Percentiles rank a stretch among this genome's conserved stretches.
phyloP scores from a whole-genome alignment of 2,888 invertebrate species.

The Chloroclystis v-ata region DNA sequence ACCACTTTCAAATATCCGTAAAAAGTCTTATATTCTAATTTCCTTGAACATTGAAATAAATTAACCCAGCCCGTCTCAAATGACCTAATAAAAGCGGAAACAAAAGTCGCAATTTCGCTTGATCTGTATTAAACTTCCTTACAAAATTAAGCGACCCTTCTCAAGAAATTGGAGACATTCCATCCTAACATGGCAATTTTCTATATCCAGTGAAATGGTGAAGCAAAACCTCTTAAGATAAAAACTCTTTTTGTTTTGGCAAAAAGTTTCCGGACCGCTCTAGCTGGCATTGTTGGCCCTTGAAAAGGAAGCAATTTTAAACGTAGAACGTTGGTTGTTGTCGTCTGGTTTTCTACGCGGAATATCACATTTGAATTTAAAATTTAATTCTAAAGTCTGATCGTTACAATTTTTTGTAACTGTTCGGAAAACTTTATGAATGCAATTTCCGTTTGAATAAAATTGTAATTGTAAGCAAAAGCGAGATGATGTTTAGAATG shows the following conservation, averaged over 20 bases:
- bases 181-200: constrained; percentile 5
- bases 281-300: constrained; percentile 35
- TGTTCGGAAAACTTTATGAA: too few species aligned
- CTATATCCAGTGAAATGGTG: constrained; percentile 1
- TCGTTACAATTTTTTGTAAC: constrained; percentile 2
- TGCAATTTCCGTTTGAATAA: too few species aligned
- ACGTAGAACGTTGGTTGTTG: constrained; percentile 35
- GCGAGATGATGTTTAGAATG: too few species aligned
- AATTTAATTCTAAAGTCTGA: constrained; percentile 10
- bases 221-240: constrained; percentile 17
- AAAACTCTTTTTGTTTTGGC: constrained; percentile 28
- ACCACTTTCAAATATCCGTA: background rate
- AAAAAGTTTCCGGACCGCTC: constrained; percentile 26
- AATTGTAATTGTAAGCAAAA: too few species aligned
- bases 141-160: constrained; percentile 14
- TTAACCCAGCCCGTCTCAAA: constrained; percentile 1
- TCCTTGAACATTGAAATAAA: constrained; percentile 5
- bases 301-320: constrained; percentile 55
- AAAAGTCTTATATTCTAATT: background rate
- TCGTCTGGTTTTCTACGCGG: constrained; percentile 28
- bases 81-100: constrained; percentile 7
- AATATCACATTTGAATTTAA: constrained; percentile 30
- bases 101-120: constrained; percentile 8
- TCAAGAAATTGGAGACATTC: constrained; percentile 12
- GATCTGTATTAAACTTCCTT: constrained; percentile 10